A percentile compares a stretch with the other conserved stretches of the same genome.
Evolutionary conservation across 2,113 vertebrate genomes (phyloP).

Genomic region (Falcunculus frontatus): DNA sequence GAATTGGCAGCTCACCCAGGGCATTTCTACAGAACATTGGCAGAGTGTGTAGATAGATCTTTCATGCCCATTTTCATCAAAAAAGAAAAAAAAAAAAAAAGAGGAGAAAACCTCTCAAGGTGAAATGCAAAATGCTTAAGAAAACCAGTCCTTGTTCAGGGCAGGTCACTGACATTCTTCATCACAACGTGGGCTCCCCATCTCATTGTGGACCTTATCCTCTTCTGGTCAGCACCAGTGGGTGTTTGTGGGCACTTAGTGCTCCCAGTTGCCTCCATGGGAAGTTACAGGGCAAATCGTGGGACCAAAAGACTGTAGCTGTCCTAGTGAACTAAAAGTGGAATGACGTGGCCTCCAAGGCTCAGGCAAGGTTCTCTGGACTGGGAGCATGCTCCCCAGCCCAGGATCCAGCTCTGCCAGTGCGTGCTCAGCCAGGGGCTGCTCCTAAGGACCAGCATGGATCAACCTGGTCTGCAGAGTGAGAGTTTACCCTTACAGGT

Average conservation of each 20-base stretch:
- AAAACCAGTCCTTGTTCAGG: not conserved
- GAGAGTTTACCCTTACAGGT: rapidly evolving
- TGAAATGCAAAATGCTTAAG: not conserved
- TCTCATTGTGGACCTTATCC: not conserved
- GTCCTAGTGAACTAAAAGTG: not conserved
- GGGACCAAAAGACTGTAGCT: not conserved
- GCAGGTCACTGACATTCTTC: not conserved
- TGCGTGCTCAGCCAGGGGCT: not conserved
- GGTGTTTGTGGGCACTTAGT: not conserved
- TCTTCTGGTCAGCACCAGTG: not conserved
- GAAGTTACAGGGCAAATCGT: not conserved
- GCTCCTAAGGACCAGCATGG: not conserved
- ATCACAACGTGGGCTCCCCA: rapidly evolving
- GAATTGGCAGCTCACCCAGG: not conserved
- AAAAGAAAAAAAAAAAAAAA: not conserved
- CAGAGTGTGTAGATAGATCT: not conserved
- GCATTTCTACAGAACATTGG: not conserved
- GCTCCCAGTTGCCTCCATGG: not conserved
- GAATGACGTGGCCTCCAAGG: not conserved
- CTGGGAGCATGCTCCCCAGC: rapidly evolving
- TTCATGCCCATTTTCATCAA: not conserved
- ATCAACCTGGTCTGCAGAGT: not conserved
- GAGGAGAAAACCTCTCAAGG: not conserved
- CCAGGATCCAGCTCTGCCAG: not conserved
- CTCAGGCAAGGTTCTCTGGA: not conserved